These are phyloP conservation scores for Xenus cinereus DNA, from an alignment of 2,113 vertebrate species.

Conservation along the genomic window DNA sequence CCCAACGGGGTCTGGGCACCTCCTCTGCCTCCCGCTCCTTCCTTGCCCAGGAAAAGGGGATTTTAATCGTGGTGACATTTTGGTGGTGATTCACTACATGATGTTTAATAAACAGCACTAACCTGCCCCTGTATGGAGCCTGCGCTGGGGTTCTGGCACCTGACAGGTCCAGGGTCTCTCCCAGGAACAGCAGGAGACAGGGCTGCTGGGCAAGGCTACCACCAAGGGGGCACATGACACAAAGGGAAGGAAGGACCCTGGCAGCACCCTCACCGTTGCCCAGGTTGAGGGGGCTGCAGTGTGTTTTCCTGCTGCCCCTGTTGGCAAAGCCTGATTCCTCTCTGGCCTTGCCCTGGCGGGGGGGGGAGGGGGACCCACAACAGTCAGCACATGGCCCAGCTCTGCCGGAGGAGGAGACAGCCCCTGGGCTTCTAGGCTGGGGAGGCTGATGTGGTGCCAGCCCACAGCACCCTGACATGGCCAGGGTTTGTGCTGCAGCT, in stretches of 20 bases:
- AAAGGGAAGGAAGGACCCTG: neutral
- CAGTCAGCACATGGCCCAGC: neutral
- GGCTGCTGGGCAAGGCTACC: accelerated
- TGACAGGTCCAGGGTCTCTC: accelerated
- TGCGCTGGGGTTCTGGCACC: neutral
- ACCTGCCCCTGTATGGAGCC: neutral
- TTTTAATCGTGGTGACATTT: conserved; percentile 11
- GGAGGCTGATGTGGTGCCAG: accelerated
- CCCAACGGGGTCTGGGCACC: neutral
- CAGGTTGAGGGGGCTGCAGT: accelerated
- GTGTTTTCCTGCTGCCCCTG: accelerated
- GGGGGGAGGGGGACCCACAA: accelerated
- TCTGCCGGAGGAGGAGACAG: neutral
- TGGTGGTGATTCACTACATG: neutral
- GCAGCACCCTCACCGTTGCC: accelerated
- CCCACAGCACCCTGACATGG: accelerated
- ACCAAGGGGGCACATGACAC: neutral
- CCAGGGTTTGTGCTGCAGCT: neutral
- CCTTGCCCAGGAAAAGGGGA: neutral
- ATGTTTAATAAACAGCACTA: conserved; percentile 31
- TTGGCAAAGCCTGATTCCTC: neutral
- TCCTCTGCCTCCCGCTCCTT: neutral
- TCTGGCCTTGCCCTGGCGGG: neutral
- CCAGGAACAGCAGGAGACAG: neutral
- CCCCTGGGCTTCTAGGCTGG: accelerated